phyloP scores from a whole-genome alignment of 2,113 vertebrate genomes.

The Nestor notabilis region DNA sequence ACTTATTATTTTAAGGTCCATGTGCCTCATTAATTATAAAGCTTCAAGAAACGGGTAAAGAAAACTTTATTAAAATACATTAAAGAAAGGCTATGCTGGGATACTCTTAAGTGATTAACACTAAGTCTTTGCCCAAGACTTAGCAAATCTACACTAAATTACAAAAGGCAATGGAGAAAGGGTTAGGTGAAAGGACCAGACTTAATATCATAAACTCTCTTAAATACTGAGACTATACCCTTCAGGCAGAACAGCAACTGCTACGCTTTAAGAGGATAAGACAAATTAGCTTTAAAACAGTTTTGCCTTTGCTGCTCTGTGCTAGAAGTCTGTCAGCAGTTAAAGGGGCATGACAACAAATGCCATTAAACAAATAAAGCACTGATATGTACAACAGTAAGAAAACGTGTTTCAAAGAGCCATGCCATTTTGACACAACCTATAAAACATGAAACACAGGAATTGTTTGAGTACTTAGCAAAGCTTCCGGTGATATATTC shows the following conservation, averaged over 20 bases:
- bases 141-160: not conserved
- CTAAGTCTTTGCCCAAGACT: not conserved
- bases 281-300: slow-evolving; percentile 29
- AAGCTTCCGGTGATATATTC: not conserved
- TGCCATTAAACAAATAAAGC: not conserved
- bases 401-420: not conserved
- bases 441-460: not conserved
- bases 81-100: not conserved
- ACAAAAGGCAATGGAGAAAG: not conserved
- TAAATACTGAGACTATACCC: not conserved
- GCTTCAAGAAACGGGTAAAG: not conserved
- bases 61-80: not conserved
- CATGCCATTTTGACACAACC: not conserved
- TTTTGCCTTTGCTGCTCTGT: not conserved
- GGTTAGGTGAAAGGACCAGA: not conserved
- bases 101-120: not conserved
- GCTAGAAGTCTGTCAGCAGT: not conserved
- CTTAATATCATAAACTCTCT: not conserved
- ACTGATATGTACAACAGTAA: not conserved
- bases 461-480: not conserved
- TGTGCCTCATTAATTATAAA: not conserved
- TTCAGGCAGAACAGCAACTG: not conserved
- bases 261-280: slow-evolving; percentile 30
- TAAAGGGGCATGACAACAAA: not conserved
- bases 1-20: not conserved